Percentiles rank a stretch among this genome's conserved stretches.
Conservation (phyloP, 2,113 vertebrate species). For the Ranitomeya variabilis region DNA sequence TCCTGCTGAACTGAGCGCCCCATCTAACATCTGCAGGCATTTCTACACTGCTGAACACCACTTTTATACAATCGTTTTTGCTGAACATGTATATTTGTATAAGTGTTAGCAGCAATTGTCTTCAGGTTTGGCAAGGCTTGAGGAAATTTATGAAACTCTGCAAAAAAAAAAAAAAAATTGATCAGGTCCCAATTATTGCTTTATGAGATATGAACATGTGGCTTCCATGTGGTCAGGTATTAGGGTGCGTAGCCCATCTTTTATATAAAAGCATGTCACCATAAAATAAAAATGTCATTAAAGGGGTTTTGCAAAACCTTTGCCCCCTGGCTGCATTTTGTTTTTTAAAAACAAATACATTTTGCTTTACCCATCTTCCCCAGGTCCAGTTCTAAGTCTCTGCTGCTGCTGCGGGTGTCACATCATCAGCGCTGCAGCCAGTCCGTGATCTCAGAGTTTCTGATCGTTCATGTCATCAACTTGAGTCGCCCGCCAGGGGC, state of each 20-base stretch:
- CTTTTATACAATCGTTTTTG: not conserved
- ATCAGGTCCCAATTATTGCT: not conserved
- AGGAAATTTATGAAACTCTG: not conserved
- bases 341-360: no score
- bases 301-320: not conserved
- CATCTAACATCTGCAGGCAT: not conserved
- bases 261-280: not conserved
- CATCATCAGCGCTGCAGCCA: no score
- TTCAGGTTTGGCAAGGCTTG: not conserved
- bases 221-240: not conserved
- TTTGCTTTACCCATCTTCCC: no score
- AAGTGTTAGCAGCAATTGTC: not conserved
- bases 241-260: not conserved
- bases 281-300: not conserved
- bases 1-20: not conserved
- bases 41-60: not conserved
- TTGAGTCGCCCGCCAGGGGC: no score
- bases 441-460: no score
- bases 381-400: no score
- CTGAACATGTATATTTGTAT: not conserved
- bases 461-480: no score
- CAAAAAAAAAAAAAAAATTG: not conserved
- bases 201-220: not conserved
- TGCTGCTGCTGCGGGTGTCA: no score
- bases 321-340: no score